phyloP scores from a whole-genome alignment of 1,140 invertebrate genomes.

The Drosophila melanica region DNA sequence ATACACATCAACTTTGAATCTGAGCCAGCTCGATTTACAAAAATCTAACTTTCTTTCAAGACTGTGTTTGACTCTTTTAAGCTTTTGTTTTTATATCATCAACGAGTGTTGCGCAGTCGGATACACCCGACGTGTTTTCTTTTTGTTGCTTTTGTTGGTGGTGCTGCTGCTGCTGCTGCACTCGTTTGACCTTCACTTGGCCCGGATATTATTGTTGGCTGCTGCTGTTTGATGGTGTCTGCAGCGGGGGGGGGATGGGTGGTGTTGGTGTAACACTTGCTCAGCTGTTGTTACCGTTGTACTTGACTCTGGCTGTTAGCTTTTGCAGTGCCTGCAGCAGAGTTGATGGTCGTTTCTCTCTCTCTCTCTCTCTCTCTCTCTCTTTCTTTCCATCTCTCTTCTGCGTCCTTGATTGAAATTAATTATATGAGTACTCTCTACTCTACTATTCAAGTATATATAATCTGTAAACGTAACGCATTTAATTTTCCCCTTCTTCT shows the following conservation, averaged over 20 bases:
- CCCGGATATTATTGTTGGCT: slow-evolving; percentile 40
- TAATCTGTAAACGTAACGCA: background rate
- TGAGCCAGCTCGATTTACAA: too few relatives aligned
- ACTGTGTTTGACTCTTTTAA: too few relatives aligned
- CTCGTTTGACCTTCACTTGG: slow-evolving; percentile 74
- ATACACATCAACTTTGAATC: too few relatives aligned
- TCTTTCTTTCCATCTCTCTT: background rate
- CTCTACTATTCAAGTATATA: background rate
- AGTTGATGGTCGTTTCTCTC: slow-evolving; percentile 18
- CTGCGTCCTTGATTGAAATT: slow-evolving; percentile 68
- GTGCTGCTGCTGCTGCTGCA: slow-evolving; percentile 53
- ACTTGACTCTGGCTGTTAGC: slow-evolving; percentile 56
- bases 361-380: background rate
- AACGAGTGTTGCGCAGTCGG: too few relatives aligned
- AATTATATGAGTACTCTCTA: slow-evolving; percentile 50
- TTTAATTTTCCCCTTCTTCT: slow-evolving; percentile 1
- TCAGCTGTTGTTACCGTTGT: slow-evolving; percentile 63
- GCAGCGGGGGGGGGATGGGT: background rate
- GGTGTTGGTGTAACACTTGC: slow-evolving; percentile 4
- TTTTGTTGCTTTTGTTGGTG: slow-evolving; percentile 52
- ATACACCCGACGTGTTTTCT: background rate
- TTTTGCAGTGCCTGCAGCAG: slow-evolving; percentile 16
- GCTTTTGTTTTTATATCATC: too few relatives aligned
- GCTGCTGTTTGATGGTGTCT: slow-evolving; percentile 4
- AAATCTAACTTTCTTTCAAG: too few relatives aligned